Evolutionary conservation across 2,888 invertebrate species (phyloP).

Genomic region (Panzeria rudis): DNA sequence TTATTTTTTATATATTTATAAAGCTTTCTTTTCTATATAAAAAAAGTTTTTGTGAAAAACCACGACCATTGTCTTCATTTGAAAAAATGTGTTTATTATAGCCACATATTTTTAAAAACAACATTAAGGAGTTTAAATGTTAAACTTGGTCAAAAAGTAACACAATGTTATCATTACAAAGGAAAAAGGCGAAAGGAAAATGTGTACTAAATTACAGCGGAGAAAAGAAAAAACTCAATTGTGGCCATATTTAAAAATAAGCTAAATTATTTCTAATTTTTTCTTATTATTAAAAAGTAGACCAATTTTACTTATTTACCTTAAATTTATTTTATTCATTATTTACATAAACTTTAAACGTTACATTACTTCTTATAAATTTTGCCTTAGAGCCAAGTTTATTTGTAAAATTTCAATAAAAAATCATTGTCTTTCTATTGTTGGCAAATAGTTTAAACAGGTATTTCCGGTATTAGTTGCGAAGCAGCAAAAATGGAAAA

Average conservation of each 20-base stretch:
- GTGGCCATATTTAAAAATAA: neutral
- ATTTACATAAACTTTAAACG: neutral
- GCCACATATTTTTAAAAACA: conserved; percentile 38
- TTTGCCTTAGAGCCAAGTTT: neutral
- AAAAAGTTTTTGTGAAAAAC: conserved; percentile 11
- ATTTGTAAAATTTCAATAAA: conserved; percentile 25
- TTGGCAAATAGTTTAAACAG: conserved; percentile 68
- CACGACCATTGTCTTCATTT: conserved; percentile 35
- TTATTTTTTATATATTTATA: conserved; percentile 24
- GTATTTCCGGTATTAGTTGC: conserved; percentile 52
- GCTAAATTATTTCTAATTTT: neutral
- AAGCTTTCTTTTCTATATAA: neutral
- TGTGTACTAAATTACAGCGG: conserved; percentile 37
- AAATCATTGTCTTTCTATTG: conserved; percentile 55
- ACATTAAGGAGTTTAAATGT: conserved; percentile 46
- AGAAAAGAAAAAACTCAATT: conserved; percentile 14
- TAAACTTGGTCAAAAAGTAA: conserved; percentile 2
- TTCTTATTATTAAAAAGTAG: neutral
- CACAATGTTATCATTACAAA: conserved; percentile 36
- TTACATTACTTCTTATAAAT: neutral
- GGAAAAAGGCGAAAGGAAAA: conserved; percentile 46
- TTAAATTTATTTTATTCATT: neutral
- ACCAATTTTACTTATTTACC: neutral
- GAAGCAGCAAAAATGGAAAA: conserved; percentile 1
- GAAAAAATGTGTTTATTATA: conserved; percentile 19